Base-by-base conservation (phyloP, 2,113 vertebrate genomes). In the Leucosticte australis region DNA sequence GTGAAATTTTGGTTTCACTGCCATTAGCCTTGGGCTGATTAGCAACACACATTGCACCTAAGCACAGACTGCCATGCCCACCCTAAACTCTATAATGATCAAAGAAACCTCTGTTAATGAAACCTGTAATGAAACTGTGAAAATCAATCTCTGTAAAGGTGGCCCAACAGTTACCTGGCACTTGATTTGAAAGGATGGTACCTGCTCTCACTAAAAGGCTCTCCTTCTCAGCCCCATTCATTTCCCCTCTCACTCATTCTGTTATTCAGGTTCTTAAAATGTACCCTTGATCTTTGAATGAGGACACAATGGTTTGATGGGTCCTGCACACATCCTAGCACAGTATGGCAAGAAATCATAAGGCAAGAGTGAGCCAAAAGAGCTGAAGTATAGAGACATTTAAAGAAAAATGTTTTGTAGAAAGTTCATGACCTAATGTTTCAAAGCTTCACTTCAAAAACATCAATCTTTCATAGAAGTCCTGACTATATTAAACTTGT, bases 391-490 rank as follows among this genome's bases (percentile, higher is more conserved):
- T 11, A 75, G 18, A 76, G 53, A 60, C 7, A 53, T 49, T 89
- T 76, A 4, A 52, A 83, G 63, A 76, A 92, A 95, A 69, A 73
- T 33, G 10, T 50, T 82, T 28, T 68, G 42, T 53, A 80, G 50
- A 24, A 73, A 80, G 78, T 75, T 90, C 74, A 28, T 63, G 91
- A 91, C 84, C 71, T 84, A 33, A 35, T 65, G 50, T 77, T 87
- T 92, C 88, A 94, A 77, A 90, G 74, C 62, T 73, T 92, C 55
- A n/a, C 78, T 95, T 94, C 53, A 87, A 76, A 94, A 89, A 35
- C 80, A 89, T 39, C 78, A 75, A 18, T 79, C 78, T 69, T 76
- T 37, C 60, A 79, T 12, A 47, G 30, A 91, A 91, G 35, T 67
- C 67, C 68, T 81, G 86, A 78, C 71, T 63, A 16, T 47, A 85